Conservation (phyloP, 1,140 invertebrate genomes). For the Tachypleus tridentatus region DNA sequence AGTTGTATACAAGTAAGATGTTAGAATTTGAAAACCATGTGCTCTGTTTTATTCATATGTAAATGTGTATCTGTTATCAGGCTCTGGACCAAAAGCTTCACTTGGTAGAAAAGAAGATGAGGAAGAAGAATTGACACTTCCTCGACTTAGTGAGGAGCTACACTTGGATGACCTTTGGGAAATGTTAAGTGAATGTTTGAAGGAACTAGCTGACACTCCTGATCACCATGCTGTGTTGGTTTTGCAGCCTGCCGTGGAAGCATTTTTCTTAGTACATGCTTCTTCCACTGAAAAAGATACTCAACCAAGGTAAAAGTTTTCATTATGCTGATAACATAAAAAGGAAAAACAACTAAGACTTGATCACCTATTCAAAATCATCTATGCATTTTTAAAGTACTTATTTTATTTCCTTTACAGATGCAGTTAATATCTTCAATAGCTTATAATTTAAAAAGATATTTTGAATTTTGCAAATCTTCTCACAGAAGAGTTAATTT, state of each 20-base stretch:
- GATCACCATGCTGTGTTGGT: conserved; percentile 88
- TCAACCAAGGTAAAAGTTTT: not conserved
- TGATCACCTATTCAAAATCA: too few relatives aligned
- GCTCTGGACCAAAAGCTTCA: too few relatives aligned
- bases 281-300: conserved; percentile 32
- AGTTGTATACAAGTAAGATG: not conserved
- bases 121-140: conserved; percentile 1
- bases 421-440: too few relatives aligned
- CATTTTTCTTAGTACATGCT: conserved; percentile 80
- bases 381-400: too few relatives aligned
- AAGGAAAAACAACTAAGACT: too few relatives aligned
- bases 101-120: not conserved
- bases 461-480: too few relatives aligned
- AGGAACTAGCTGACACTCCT: conserved; percentile 70
- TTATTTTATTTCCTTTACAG: too few relatives aligned
- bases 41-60: not conserved
- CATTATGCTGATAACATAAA: too few relatives aligned
- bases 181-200: conserved; percentile 64
- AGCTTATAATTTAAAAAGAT: too few relatives aligned
- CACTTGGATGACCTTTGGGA: conserved; percentile 63
- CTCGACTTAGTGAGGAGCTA: conserved; percentile 55
- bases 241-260: conserved; percentile 80
- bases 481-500: too few relatives aligned
- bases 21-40: not conserved
- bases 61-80: too few relatives aligned